phyloP scores from a whole-genome alignment of 2,888 invertebrate species.

The Sarcophaga caerulescens region DNA sequence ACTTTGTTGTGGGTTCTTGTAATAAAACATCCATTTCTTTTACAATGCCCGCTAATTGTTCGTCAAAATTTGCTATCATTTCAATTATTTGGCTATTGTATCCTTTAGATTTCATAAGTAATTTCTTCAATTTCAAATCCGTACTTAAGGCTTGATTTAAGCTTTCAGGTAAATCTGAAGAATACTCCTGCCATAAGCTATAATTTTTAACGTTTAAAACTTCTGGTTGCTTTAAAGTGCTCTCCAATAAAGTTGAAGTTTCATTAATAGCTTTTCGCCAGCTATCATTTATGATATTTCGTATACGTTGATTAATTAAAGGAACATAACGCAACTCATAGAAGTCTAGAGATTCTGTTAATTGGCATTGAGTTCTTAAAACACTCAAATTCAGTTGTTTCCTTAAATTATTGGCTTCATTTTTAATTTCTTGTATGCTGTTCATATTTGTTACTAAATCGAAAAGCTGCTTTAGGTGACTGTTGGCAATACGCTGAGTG shows the following conservation, averaged over 20 bases:
- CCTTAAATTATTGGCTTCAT: constrained; percentile 85
- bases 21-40: constrained; percentile 87
- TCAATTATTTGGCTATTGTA: constrained; percentile 88
- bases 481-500: constrained; percentile 83
- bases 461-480: constrained; percentile 84
- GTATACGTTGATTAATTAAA: constrained; percentile 86
- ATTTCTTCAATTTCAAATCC: constrained; percentile 76
- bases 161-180: constrained; percentile 82
- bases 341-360: constrained; percentile 84
- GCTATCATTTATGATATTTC: constrained; percentile 83
- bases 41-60: constrained; percentile 84
- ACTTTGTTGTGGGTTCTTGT: constrained; percentile 76
- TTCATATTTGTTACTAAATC: constrained; percentile 87
- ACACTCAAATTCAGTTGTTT: constrained; percentile 85
- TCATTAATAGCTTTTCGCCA: constrained; percentile 79
- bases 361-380: constrained; percentile 84
- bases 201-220: not conserved
- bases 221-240: constrained; percentile 77
- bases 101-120: constrained; percentile 91
- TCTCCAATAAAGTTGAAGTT: constrained; percentile 81
- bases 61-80: constrained; percentile 86
- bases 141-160: constrained; percentile 79
- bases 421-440: constrained; percentile 87
- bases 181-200: constrained; percentile 85
- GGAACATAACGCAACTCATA: constrained; percentile 89